Percentiles rank a stretch among this genome's conserved stretches.
phyloP scores from a whole-genome alignment of 2,113 vertebrate genomes.

The Callospermophilus lateralis region DNA sequence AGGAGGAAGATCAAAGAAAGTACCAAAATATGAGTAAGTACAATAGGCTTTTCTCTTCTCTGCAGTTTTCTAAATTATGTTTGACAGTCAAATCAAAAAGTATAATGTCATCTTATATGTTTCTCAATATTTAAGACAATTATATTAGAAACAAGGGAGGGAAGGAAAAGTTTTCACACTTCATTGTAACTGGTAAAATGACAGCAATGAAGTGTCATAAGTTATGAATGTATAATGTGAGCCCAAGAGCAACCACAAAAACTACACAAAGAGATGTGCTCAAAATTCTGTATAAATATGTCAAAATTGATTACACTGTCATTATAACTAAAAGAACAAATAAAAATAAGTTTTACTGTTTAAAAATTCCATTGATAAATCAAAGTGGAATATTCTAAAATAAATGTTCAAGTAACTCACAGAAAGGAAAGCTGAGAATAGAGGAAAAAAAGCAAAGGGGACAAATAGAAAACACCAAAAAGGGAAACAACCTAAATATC shows the following conservation, averaged over 20 bases:
- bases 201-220: not conserved
- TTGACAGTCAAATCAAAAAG: slow-evolving; percentile 30
- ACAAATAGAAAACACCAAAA: not conserved
- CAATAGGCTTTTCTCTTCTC: slow-evolving; percentile 26
- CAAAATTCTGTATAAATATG: not conserved
- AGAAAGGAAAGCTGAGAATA: not conserved
- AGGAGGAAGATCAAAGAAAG: slow-evolving; percentile 56
- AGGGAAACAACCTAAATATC: not conserved
- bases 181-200: slow-evolving; percentile 22
- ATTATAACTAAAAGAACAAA: too few relatives aligned
- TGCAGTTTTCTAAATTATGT: slow-evolving; percentile 43
- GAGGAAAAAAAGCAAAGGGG: slow-evolving; percentile 5
- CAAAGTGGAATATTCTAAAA: slow-evolving; percentile 37
- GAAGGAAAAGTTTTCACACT: not conserved
- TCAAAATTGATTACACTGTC: too few relatives aligned
- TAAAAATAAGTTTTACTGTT: too few relatives aligned
- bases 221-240: not conserved
- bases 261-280: not conserved
- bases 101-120: not conserved
- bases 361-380: not conserved
- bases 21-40: slow-evolving; percentile 14
- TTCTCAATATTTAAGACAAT: slow-evolving; percentile 37
- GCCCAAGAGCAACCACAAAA: not conserved
- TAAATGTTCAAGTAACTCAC: not conserved
- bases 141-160: not conserved